Evolutionary conservation across 1,140 invertebrate genomes (phyloP).

Genomic region (Octopus bimaculoides): DNA sequence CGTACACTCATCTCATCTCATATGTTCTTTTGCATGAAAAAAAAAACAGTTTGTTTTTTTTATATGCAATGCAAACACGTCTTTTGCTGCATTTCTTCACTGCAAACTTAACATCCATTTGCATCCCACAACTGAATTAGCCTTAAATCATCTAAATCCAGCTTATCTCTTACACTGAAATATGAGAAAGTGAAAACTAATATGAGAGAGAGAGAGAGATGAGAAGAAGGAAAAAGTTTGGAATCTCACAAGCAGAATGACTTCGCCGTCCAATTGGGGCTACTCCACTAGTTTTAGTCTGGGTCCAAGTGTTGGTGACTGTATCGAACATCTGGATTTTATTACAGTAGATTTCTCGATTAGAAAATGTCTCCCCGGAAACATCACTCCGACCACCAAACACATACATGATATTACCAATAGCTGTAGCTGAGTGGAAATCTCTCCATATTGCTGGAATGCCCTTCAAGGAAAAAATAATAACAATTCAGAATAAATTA

Average conservation of each 20-base stretch:
- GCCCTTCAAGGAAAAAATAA: constrained; percentile 48
- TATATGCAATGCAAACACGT: no score
- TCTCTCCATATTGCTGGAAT: constrained; percentile 72
- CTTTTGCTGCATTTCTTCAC: no score
- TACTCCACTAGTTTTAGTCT: constrained; percentile 61
- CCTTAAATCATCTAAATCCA: no score
- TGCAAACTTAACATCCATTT: no score
- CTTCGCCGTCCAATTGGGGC: constrained; percentile 74
- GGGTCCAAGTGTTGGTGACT: constrained; percentile 67
- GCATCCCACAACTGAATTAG: no score
- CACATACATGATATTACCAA: constrained; percentile 76
- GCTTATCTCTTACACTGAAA: not conserved
- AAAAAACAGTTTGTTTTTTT: no score
- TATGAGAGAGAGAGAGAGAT: not conserved
- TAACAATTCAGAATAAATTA: no score
- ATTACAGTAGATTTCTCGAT: constrained; percentile 74
- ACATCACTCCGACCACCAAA: constrained; percentile 80
- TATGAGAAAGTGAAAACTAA: not conserved
- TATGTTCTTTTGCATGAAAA: no score
- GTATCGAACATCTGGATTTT: constrained; percentile 76
- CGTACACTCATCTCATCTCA: no score
- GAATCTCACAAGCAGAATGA: constrained; percentile 77
- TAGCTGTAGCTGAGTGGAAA: constrained; percentile 79
- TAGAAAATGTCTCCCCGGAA: constrained; percentile 66
- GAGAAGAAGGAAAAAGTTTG: not conserved